These are phyloP conservation scores for Eremobia ochroleuca DNA, from an alignment of 2,888 invertebrate species.

Conservation along the genomic window DNA sequence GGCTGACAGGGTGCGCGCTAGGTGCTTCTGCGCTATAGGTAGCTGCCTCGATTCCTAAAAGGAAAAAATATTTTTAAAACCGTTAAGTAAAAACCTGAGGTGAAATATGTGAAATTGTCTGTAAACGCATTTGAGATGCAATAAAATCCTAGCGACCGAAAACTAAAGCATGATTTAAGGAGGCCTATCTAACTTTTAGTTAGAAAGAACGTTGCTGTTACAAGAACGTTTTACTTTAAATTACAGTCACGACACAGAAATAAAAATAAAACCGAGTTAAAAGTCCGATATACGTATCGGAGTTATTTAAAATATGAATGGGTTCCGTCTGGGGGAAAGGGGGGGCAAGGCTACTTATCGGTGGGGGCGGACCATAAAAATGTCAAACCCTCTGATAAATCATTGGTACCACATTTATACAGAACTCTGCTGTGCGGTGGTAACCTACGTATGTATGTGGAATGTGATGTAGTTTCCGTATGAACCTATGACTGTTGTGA, in stretches of 20 bases:
- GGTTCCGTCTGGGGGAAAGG: conserved; percentile 6
- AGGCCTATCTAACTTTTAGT: not conserved
- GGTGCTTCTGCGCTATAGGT: not conserved
- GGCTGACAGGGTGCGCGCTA: not conserved
- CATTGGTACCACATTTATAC: conserved; percentile 32
- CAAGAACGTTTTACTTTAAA: not conserved
- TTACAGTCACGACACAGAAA: not conserved
- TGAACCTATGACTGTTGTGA: not conserved
- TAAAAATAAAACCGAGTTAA: not conserved
- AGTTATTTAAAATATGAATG: conserved; percentile 53
- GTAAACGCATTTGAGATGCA: no score
- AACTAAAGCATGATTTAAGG: no score
- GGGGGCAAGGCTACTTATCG: conserved; percentile 29
- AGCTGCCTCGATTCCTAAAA: not conserved
- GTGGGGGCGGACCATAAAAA: conserved; percentile 40
- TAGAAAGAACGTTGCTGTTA: not conserved
- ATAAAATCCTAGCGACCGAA: no score
- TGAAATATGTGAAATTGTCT: not conserved
- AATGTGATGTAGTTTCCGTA: not conserved
- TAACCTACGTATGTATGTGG: not conserved
- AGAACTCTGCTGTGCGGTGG: conserved; percentile 1
- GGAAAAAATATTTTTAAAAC: not conserved
- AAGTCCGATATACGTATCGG: conserved; percentile 26
- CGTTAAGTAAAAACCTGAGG: not conserved
- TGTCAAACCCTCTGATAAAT: conserved; percentile 52